Percentiles rank a stretch among this genome's conserved stretches.
These are phyloP conservation scores for Microplitis deprimator DNA, from an alignment of 2,888 invertebrate species.

Conservation along the genomic window DNA sequence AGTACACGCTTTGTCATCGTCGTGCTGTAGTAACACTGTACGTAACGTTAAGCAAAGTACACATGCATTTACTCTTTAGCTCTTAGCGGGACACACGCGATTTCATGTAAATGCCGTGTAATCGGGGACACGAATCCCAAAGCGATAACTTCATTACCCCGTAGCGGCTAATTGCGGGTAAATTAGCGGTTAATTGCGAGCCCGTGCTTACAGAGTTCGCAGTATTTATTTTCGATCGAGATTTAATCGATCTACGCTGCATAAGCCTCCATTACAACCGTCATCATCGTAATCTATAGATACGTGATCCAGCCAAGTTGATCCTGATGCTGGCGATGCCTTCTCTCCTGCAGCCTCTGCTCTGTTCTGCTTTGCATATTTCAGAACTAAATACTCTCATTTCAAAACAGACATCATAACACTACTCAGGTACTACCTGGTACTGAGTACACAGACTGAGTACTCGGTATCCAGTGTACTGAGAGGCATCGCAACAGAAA, in stretches of 20 bases:
- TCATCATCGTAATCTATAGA: slow-evolving; percentile 1
- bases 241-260: slow-evolving; percentile 57
- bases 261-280: neutral
- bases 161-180: slow-evolving; percentile 59
- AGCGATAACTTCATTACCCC: slow-evolving; percentile 65
- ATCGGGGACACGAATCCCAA: slow-evolving; percentile 60
- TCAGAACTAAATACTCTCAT: neutral
- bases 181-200: slow-evolving; percentile 64
- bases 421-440: neutral
- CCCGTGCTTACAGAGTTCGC: slow-evolving; percentile 43
- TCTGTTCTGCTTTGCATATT: slow-evolving; percentile 16
- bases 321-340: no score
- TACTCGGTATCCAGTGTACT: neutral
- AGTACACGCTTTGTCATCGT: slow-evolving; percentile 46
- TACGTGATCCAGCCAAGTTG: neutral
- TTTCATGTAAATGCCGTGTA: slow-evolving; percentile 65
- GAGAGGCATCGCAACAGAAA: neutral
- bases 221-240: slow-evolving; percentile 54
- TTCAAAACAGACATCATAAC: neutral
- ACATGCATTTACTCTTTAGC: slow-evolving; percentile 14
- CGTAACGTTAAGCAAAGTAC: neutral
- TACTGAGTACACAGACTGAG: neutral
- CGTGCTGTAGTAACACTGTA: slow-evolving; percentile 15
- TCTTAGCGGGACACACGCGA: slow-evolving; percentile 52
- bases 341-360: neutral